Evolutionary conservation across 2,797 vertebrate genomes (phyloP).

Genomic region (Gymnoscopelus microlampas): DNA sequence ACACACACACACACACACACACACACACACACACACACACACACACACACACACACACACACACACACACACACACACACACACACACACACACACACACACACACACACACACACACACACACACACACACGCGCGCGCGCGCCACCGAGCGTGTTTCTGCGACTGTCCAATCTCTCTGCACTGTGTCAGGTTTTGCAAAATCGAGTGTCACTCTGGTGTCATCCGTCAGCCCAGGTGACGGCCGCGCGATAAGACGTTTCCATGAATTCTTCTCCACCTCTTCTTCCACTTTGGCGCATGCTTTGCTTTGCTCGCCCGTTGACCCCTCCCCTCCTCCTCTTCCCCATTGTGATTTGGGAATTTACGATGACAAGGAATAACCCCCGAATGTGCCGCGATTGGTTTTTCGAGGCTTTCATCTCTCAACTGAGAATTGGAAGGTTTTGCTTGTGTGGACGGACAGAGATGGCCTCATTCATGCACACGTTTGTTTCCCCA

Average conservation of each 20-base stretch:
- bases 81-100: too few relatives aligned
- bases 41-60: too few relatives aligned
- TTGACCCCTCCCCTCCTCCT: background rate
- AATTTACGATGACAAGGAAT: conserved; percentile 2
- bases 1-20: too few relatives aligned
- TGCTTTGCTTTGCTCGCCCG: too few relatives aligned
- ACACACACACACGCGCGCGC: too few relatives aligned
- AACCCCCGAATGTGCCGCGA: conserved; percentile 30
- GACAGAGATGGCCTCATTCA: background rate
- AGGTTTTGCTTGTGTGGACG: background rate
- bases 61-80: too few relatives aligned
- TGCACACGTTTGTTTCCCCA: background rate
- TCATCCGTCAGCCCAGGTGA: conserved; percentile 27
- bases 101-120: too few relatives aligned
- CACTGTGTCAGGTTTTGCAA: conserved; percentile 65
- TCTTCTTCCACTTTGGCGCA: background rate
- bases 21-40: too few relatives aligned
- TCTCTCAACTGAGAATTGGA: conserved; percentile 18
- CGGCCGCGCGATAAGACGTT: conserved; percentile 1
- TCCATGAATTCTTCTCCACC: conserved; percentile 9
- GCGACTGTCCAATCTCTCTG: conserved; percentile 51
- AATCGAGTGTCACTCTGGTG: conserved; percentile 49
- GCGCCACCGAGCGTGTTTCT: conserved; percentile 48
- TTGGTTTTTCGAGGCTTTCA: conserved; percentile 13
- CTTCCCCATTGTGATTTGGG: background rate